Conservation (phyloP, 2,888 invertebrate genomes). For the Colletes collaris region DNA sequence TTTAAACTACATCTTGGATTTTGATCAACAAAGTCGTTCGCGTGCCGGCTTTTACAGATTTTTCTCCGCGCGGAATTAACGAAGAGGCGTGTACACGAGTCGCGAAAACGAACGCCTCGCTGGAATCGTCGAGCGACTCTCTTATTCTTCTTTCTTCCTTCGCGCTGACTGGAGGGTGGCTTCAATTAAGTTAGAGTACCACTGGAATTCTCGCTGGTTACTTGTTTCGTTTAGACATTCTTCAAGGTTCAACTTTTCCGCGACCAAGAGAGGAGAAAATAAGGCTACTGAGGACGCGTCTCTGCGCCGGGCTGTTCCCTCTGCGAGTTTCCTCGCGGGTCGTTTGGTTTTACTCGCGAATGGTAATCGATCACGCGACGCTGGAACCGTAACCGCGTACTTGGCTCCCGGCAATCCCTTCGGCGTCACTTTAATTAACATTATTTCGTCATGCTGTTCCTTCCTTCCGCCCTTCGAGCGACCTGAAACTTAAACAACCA, state of each 20-base stretch:
- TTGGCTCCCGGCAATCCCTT: neutral
- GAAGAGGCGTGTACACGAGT: neutral
- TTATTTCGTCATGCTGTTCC: neutral
- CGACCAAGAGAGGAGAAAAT: slow-evolving; percentile 1
- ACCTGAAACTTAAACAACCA: slow-evolving; percentile 22
- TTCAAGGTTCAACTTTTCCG: neutral
- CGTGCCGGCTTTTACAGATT: slow-evolving; percentile 10
- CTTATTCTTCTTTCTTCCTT: neutral
- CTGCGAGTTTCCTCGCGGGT: neutral
- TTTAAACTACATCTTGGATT: slow-evolving; percentile 52
- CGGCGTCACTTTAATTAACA: slow-evolving; percentile 3
- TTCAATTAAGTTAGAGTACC: slow-evolving; percentile 47
- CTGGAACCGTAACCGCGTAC: neutral
- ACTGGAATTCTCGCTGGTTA: slow-evolving; percentile 22
- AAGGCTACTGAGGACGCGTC: neutral
- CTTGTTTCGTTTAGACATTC: slow-evolving; percentile 12
- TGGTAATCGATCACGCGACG: slow-evolving; percentile 7
- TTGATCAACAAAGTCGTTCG: slow-evolving; percentile 31
- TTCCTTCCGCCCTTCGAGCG: neutral
- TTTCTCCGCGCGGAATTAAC: neutral
- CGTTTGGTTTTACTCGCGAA: neutral
- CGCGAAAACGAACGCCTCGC: slow-evolving; percentile 19
- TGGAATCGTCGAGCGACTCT: neutral
- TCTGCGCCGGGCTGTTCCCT: neutral
- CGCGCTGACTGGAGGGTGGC: neutral